phyloP scores from a whole-genome alignment of 2,797 vertebrate genomes.

The Loriculus beryllinus region DNA sequence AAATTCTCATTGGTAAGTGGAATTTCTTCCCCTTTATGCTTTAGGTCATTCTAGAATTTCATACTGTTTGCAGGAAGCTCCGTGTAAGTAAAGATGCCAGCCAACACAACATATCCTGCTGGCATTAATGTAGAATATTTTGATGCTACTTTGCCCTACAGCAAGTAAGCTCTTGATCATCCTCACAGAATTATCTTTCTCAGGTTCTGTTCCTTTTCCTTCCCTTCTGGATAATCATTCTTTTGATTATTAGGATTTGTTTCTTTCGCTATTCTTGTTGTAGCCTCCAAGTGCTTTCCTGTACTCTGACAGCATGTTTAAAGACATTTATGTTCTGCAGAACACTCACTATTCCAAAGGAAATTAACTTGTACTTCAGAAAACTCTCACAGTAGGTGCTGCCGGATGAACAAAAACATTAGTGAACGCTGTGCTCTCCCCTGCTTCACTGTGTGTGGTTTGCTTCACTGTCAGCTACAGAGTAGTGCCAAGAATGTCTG shows the following conservation, averaged over 20 bases:
- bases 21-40: neutral
- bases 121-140: neutral
- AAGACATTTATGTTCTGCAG: accelerated
- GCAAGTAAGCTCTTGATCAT: neutral
- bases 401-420: neutral
- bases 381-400: neutral
- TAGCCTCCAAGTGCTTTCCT: neutral
- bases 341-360: neutral
- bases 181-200: neutral
- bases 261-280: neutral
- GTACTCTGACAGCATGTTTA: neutral
- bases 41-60: neutral
- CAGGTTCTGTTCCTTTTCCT: neutral
- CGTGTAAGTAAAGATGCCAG: neutral
- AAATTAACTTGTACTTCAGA: neutral
- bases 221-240: neutral
- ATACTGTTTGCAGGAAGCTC: neutral
- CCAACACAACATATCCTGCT: neutral
- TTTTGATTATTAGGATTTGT: neutral
- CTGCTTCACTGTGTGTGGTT: neutral
- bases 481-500: neutral
- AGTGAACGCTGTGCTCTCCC: neutral
- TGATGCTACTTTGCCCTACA: neutral
- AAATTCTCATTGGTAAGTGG: neutral
- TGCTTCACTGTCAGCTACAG: neutral